phyloP scores from a whole-genome alignment of 2,113 vertebrate species.

The Mus spicilegus region DNA sequence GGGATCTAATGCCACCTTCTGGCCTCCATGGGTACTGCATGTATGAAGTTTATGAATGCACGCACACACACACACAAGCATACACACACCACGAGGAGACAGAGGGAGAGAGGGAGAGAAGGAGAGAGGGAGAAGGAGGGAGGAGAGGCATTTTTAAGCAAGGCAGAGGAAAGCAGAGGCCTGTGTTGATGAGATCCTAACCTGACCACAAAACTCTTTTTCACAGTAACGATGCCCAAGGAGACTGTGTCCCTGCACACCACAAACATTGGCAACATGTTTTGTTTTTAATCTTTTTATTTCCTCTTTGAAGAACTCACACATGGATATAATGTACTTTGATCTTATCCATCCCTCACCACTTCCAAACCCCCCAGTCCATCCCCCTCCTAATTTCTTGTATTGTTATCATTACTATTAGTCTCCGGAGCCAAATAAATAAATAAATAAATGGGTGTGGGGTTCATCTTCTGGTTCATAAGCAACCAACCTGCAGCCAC shows the following conservation, averaged over 20 bases:
- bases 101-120: background rate
- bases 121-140: background rate
- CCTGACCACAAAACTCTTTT: background rate
- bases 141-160: background rate
- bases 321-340: background rate
- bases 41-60: background rate
- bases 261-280: background rate
- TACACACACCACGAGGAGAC: background rate
- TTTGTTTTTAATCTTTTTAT: background rate
- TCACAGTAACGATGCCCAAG: background rate
- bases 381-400: background rate
- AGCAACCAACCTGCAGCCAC: background rate
- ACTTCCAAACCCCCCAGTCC: background rate
- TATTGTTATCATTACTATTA: background rate
- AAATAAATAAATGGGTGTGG: no score
- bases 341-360: background rate
- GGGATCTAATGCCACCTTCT: background rate
- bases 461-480: background rate
- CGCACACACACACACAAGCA: background rate
- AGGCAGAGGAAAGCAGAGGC: background rate
- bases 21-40: background rate
- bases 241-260: accelerated
- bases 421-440: background rate
- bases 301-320: background rate
- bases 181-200: background rate